Conservation (phyloP, 1,140 invertebrate species). For the Leptestheria dahalacensis region DNA sequence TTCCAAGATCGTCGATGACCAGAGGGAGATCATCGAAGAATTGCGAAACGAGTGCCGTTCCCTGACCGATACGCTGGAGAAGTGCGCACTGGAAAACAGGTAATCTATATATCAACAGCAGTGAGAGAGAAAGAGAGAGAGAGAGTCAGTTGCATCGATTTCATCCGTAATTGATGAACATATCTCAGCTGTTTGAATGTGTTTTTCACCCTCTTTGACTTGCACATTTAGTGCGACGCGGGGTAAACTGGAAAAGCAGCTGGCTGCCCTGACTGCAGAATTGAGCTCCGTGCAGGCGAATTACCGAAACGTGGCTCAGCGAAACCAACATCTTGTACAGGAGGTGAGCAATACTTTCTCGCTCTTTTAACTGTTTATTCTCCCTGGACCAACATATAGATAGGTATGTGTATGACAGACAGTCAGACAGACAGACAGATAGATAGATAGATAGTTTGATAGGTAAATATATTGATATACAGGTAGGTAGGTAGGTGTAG, state of each 20-base stretch:
- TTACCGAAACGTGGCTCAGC: not conserved
- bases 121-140: too few relatives aligned
- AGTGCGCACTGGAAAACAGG: not conserved
- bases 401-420: too few relatives aligned
- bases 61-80: not conserved
- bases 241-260: not conserved
- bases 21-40: not conserved
- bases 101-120: too few relatives aligned
- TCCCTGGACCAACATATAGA: too few relatives aligned
- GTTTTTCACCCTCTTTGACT: too few relatives aligned
- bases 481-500: too few relatives aligned
- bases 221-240: not conserved
- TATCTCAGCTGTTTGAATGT: not conserved
- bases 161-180: not conserved
- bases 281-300: not conserved
- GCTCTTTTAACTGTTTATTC: not conserved
- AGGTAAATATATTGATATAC: too few relatives aligned
- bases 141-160: too few relatives aligned
- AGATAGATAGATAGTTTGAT: too few relatives aligned
- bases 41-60: not conserved
- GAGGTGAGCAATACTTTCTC: not conserved
- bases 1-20: not conserved
- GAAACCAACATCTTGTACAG: not conserved
- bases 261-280: not conserved
- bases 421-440: too few relatives aligned